Evolutionary conservation across 2,888 invertebrate species (phyloP).

Genomic region (Hemithea aestivaria): DNA sequence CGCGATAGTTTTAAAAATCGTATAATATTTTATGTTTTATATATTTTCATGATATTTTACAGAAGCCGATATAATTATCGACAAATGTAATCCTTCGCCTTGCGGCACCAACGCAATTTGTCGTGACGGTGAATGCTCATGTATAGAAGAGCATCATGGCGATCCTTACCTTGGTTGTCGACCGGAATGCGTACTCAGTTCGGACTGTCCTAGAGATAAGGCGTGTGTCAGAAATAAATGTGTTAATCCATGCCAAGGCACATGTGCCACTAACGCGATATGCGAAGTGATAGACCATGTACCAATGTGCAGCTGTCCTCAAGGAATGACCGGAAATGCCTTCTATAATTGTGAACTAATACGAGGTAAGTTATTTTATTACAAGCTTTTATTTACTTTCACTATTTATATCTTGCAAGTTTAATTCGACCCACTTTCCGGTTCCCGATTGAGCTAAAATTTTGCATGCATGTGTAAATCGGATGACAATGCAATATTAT

Average conservation of each 20-base stretch:
- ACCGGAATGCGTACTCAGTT: slow-evolving; percentile 84
- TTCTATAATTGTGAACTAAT: slow-evolving; percentile 81
- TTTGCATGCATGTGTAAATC: too few relatives aligned
- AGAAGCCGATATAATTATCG: slow-evolving; percentile 46
- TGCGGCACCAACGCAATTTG: slow-evolving; percentile 83
- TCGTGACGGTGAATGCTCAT: slow-evolving; percentile 78
- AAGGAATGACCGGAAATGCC: slow-evolving; percentile 84
- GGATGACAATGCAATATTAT: too few relatives aligned
- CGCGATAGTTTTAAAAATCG: too few relatives aligned
- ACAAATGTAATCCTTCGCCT: slow-evolving; percentile 81
- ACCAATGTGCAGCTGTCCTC: slow-evolving; percentile 84
- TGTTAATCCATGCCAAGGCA: slow-evolving; percentile 83
- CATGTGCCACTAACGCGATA: slow-evolving; percentile 84
- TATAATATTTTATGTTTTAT: too few relatives aligned
- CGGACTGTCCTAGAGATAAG: slow-evolving; percentile 82
- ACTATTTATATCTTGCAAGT: too few relatives aligned
- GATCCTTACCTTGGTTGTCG: slow-evolving; percentile 84
- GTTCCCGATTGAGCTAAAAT: too few relatives aligned
- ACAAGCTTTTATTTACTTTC: too few relatives aligned
- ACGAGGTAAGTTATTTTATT: slow-evolving; percentile 46
- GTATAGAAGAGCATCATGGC: slow-evolving; percentile 81
- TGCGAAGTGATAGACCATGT: slow-evolving; percentile 87
- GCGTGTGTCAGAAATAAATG: slow-evolving; percentile 85
- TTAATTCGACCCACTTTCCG: too few relatives aligned
- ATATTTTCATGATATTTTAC: slow-evolving; percentile 8